phyloP scores from a whole-genome alignment of 2,113 vertebrate genomes.

The Chloebia gouldiae region DNA sequence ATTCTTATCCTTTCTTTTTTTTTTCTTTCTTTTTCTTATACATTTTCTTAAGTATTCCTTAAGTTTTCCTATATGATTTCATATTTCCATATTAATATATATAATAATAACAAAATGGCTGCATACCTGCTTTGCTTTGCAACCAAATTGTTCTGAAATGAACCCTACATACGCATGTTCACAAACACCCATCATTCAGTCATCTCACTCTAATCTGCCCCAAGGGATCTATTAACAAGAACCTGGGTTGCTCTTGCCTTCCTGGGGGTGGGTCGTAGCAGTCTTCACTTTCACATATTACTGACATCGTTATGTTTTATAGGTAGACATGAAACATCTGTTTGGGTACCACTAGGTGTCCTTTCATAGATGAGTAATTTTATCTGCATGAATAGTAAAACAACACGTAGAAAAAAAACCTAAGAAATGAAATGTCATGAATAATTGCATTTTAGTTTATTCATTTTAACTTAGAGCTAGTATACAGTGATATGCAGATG shows the following conservation, averaged over 20 bases:
- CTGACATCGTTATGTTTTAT: neutral
- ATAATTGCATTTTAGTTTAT: neutral
- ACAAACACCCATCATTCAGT: neutral
- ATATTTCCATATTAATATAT: neutral
- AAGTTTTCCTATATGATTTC: neutral
- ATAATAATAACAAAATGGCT: neutral
- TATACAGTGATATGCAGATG: neutral
- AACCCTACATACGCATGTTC: neutral
- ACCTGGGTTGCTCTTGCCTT: neutral
- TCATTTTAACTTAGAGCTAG: neutral
- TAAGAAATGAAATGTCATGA: neutral
- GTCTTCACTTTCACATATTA: neutral
- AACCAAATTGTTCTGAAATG: neutral
- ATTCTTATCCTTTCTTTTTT: neutral
- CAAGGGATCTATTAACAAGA: neutral
- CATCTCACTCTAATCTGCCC: neutral
- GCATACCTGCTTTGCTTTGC: neutral
- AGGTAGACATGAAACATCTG: neutral
- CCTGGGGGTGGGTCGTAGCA: accelerated
- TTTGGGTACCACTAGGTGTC: neutral
- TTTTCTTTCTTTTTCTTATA: neutral
- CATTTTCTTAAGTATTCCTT: neutral
- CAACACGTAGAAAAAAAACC: neutral
- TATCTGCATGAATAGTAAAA: neutral
- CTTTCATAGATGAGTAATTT: neutral